Evolutionary conservation across 2,113 vertebrate genomes (phyloP).

Genomic region (Saguinus midas): DNA sequence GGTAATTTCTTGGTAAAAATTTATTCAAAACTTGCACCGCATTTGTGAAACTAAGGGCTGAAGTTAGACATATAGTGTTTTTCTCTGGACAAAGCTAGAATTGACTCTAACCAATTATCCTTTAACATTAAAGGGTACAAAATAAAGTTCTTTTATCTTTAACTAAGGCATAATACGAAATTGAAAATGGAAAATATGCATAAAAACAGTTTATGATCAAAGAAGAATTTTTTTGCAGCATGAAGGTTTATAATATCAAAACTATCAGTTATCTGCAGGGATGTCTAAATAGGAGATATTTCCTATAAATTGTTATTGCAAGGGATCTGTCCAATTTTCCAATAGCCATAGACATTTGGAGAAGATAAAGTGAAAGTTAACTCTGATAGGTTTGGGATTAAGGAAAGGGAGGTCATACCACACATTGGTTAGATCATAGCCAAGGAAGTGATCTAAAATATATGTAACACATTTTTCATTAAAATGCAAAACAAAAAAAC

Average conservation of each 20-base stretch:
- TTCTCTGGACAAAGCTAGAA: background rate
- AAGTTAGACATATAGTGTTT: background rate
- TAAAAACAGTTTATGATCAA: background rate
- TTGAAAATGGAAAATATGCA: slow-evolving; percentile 23
- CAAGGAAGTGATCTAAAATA: background rate
- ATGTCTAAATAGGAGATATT: background rate
- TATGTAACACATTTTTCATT: background rate
- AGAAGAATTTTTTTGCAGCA: background rate
- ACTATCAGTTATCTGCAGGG: background rate
- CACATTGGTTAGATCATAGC: background rate
- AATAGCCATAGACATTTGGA: background rate
- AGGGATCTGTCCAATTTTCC: background rate
- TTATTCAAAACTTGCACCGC: background rate
- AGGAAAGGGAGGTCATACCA: background rate
- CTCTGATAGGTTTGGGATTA: background rate
- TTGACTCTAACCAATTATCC: background rate
- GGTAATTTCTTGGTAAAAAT: background rate
- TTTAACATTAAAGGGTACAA: background rate
- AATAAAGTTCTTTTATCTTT: background rate
- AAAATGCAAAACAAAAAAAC: background rate
- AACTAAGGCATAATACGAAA: background rate
- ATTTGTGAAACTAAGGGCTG: background rate
- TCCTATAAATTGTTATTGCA: slow-evolving; percentile 25
- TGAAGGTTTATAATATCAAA: background rate
- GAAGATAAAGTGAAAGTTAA: background rate